A percentile compares a stretch with the other conserved stretches of the same genome.
Conservation (phyloP, 2,113 vertebrate genomes). For the Megaceryle torquata region DNA sequence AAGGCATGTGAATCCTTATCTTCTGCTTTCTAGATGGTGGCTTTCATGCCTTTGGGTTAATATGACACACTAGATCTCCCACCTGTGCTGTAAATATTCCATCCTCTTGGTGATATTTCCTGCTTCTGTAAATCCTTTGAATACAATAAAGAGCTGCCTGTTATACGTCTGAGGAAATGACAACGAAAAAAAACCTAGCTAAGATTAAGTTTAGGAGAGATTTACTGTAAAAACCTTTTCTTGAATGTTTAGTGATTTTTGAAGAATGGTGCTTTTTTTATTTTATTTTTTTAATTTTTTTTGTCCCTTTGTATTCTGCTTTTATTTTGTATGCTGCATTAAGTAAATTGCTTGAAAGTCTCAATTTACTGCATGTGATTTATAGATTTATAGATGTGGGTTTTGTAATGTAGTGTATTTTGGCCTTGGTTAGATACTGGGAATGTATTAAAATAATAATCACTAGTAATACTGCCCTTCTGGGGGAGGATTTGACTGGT, state of each 20-base stretch:
- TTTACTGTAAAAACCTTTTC: neutral
- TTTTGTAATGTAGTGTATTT: neutral
- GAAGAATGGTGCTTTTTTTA: neutral
- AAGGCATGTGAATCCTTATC: neutral
- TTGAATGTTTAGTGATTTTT: neutral
- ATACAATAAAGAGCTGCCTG: neutral
- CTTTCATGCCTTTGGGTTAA: neutral
- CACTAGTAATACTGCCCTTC: neutral
- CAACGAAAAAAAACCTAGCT: neutral
- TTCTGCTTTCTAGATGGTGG: neutral
- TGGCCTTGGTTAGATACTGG: neutral
- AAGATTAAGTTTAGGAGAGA: neutral
- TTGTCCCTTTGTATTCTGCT: neutral
- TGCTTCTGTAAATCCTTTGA: neutral
- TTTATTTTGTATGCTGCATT: neutral
- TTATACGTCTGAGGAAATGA: neutral
- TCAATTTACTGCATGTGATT: neutral
- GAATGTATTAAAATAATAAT: neutral
- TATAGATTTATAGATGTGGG: neutral
- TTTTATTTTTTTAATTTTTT: neutral
- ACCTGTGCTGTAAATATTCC: neutral
- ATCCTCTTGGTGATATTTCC: neutral
- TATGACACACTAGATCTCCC: neutral
- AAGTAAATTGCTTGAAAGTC: neutral
- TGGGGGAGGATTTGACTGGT: neutral